phyloP scores from a whole-genome alignment of 1,140 invertebrate genomes.

The Drosophila albomicans region DNA sequence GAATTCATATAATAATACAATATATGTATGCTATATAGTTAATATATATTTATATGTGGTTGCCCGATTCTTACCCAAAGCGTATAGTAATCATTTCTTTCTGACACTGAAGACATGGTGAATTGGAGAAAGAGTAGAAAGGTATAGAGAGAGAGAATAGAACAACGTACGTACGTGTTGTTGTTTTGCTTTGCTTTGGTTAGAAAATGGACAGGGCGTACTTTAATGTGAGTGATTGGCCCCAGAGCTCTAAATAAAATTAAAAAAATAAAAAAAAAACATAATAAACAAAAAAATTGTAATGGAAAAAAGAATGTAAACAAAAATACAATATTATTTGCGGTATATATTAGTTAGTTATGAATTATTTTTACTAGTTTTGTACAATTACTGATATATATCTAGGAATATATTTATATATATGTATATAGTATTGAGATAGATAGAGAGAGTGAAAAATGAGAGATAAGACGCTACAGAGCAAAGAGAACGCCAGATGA shows the following conservation, averaged over 20 bases:
- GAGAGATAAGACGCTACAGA: conserved; percentile 36
- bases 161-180: conserved; percentile 33
- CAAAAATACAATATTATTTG: conserved; percentile 53
- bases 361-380: conserved; percentile 29
- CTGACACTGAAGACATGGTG: conserved; percentile 45
- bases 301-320: conserved; percentile 46
- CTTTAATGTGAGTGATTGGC: conserved; percentile 26
- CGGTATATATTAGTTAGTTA: conserved; percentile 45
- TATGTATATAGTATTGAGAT: conserved; percentile 20
- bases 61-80: conserved; percentile 49
- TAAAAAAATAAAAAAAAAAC: conserved; percentile 43
- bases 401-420: conserved; percentile 31
- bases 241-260: conserved; percentile 60
- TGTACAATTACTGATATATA: conserved; percentile 60
- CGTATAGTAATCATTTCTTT: conserved; percentile 48
- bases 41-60: background rate
- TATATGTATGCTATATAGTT: conserved; percentile 26
- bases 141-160: conserved; percentile 18
- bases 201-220: conserved; percentile 33
- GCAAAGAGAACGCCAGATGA: conserved; percentile 35
- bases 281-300: conserved; percentile 29
- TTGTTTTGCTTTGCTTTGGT: conserved; percentile 18
- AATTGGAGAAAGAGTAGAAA: conserved; percentile 18
- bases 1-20: conserved; percentile 37
- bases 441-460: conserved; percentile 1